Conservation (phyloP, 2,888 invertebrate genomes). For the Tuberolachnus salignus region DNA sequence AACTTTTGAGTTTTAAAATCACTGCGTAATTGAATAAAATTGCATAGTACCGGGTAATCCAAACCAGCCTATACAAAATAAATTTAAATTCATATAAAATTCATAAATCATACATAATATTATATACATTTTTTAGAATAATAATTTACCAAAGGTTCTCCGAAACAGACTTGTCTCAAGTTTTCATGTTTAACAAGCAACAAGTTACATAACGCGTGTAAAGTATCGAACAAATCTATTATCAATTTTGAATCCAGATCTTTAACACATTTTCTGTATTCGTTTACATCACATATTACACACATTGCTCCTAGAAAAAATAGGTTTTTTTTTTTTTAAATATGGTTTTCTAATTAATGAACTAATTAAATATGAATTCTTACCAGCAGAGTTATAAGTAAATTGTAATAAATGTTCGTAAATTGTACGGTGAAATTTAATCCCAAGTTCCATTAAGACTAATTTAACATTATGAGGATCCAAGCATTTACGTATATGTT, state of each 20-base stretch:
- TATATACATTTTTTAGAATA: background rate
- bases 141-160: constrained; percentile 84
- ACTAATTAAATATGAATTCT: constrained; percentile 49
- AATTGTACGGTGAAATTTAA: constrained; percentile 89
- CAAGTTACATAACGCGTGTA: constrained; percentile 94
- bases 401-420: constrained; percentile 93
- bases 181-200: constrained; percentile 95
- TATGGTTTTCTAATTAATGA: too few species aligned
- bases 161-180: constrained; percentile 91
- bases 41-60: constrained; percentile 86
- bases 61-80: constrained; percentile 76
- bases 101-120: background rate
- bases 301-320: constrained; percentile 84
- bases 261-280: constrained; percentile 90
- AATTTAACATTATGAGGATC: constrained; percentile 92
- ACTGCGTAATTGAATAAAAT: constrained; percentile 91
- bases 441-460: constrained; percentile 86
- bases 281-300: constrained; percentile 97
- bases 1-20: constrained; percentile 92
- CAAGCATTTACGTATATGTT: constrained; percentile 78
- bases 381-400: constrained; percentile 91
- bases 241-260: constrained; percentile 78
- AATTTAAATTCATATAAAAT: background rate
- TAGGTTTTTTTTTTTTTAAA: constrained; percentile 11
- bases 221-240: constrained; percentile 88